Percentiles rank a stretch among this genome's conserved stretches.
These are phyloP conservation scores for Guaruba guarouba DNA, from an alignment of 2,113 vertebrate species.

Conservation along the genomic window DNA sequence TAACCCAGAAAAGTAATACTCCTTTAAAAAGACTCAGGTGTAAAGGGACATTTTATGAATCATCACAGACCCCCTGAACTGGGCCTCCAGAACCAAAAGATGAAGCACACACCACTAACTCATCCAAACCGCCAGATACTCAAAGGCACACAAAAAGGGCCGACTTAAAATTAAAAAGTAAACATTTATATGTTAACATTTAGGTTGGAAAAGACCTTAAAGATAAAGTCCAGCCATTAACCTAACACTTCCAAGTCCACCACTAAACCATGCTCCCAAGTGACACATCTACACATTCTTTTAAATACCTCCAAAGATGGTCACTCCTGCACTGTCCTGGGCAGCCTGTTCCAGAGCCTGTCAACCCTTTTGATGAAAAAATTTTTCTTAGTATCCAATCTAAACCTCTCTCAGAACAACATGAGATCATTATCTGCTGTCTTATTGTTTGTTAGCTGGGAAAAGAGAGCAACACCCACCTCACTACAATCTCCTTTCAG, in stretches of 20 bases:
- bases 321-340: neutral
- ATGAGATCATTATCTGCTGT: neutral
- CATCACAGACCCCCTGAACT: neutral
- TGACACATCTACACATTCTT: neutral
- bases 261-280: neutral
- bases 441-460: neutral
- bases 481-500: neutral
- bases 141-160: rapidly evolving
- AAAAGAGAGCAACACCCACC: neutral
- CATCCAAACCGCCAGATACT: neutral
- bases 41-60: neutral
- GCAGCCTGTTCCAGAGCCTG: neutral
- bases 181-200: neutral
- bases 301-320: neutral
- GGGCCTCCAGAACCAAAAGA: neutral
- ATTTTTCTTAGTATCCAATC: neutral
- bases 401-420: neutral
- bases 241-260: neutral
- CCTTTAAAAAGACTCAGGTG: neutral
- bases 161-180: neutral
- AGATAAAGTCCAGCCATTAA: neutral
- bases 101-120: neutral
- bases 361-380: neutral
- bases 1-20: neutral
- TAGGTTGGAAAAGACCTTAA: neutral